Conservation (phyloP, 1,140 invertebrate species). For the Cydia splendana region DNA sequence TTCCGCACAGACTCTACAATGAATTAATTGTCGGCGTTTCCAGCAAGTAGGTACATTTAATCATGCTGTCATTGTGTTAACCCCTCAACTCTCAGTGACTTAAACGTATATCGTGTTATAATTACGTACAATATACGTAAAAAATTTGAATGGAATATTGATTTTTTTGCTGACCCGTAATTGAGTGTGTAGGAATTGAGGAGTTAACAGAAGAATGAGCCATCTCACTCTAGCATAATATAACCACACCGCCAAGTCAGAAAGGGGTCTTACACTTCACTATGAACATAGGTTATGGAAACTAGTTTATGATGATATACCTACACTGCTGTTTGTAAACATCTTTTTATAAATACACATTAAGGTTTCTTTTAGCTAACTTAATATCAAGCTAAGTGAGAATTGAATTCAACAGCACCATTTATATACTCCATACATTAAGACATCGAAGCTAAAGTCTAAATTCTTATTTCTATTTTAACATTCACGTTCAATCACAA, state of each 20-base stretch:
- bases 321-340: conserved; percentile 5
- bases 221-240: neutral
- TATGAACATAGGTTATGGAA: neutral
- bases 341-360: neutral
- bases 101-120: no score
- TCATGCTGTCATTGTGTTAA: no score
- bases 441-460: conserved; percentile 4
- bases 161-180: no score
- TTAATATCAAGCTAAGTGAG: conserved; percentile 13
- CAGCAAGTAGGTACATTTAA: no score
- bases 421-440: conserved; percentile 14
- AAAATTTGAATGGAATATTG: no score
- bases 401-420: conserved; percentile 31
- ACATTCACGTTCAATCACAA: conserved; percentile 24
- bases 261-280: neutral
- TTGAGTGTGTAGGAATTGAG: no score
- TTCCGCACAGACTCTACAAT: no score
- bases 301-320: neutral
- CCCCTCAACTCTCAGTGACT: no score
- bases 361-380: neutral
- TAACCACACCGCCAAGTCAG: neutral
- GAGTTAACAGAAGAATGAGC: no score
- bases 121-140: no score
- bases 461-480: conserved; percentile 19
- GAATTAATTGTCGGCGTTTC: no score